Evolutionary conservation across 2,888 invertebrate genomes (phyloP).

Genomic region (Sisyra terminalis): DNA sequence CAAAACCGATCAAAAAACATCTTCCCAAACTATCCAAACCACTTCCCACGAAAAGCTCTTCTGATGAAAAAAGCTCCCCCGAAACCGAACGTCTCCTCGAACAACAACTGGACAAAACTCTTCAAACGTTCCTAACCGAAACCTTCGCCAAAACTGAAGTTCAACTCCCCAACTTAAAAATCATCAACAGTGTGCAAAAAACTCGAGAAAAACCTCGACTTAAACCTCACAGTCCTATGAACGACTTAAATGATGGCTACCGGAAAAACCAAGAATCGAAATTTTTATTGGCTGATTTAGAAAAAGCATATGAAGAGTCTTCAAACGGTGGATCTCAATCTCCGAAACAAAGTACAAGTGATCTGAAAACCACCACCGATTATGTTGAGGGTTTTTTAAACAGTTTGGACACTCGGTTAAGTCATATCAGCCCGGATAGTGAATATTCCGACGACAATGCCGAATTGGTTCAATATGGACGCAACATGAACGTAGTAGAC

Average conservation of each 20-base stretch:
- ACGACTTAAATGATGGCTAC: not conserved
- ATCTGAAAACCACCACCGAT: not conserved
- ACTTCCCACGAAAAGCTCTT: not conserved
- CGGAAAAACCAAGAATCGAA: not conserved
- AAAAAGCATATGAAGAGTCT: too few species aligned
- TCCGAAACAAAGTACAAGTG: not conserved
- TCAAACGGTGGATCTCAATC: too few species aligned
- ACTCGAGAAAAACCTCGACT: constrained; percentile 10
- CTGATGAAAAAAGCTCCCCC: constrained; percentile 2
- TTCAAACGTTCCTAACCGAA: constrained; percentile 25
- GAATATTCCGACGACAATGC: constrained; percentile 6
- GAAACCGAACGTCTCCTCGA: constrained; percentile 5
- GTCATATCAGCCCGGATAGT: constrained; percentile 4
- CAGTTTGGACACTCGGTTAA: not conserved
- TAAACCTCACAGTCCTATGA: not conserved
- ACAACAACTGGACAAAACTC: constrained; percentile 24
- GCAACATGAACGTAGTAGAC: constrained; percentile 1
- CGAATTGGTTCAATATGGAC: constrained; percentile 7
- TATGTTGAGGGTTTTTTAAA: constrained; percentile 2
- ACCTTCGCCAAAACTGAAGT: constrained; percentile 19
- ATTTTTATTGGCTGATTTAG: not conserved
- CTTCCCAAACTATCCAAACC: not conserved
- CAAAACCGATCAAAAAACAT: constrained; percentile 11
- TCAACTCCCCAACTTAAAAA: constrained; percentile 11
- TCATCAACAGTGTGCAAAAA: constrained; percentile 18